phyloP scores from a whole-genome alignment of 2,797 vertebrate genomes.

The Phataginus tetradactyla region DNA sequence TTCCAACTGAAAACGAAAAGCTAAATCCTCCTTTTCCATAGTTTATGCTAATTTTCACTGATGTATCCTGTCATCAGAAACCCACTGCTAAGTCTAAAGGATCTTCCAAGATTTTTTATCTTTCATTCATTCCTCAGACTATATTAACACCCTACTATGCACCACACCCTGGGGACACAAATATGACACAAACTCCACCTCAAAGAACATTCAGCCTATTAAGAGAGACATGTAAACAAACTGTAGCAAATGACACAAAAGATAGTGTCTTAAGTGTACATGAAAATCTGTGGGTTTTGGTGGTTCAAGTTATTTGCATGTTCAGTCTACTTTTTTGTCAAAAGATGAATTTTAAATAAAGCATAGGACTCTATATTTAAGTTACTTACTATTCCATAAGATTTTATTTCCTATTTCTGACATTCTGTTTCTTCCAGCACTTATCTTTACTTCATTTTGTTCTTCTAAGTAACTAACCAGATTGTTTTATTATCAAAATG shows the following conservation, averaged over 20 bases:
- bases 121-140: not conserved
- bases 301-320: not conserved
- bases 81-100: not conserved
- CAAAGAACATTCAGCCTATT: not conserved
- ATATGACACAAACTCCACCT: not conserved
- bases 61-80: not conserved
- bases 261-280: not conserved
- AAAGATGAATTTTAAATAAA: conserved; percentile 4
- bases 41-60: not conserved
- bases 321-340: not conserved
- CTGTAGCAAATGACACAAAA: not conserved
- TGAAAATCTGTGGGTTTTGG: not conserved
- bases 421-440: not conserved
- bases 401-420: not conserved
- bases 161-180: not conserved
- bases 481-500: not conserved
- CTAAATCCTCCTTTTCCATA: not conserved
- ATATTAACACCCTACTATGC: not conserved
- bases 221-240: conserved; percentile 12
- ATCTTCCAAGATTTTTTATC: not conserved
- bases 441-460: not conserved
- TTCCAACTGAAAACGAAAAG: not conserved
- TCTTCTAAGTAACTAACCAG: conserved; percentile 4
- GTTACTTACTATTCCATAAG: not conserved
- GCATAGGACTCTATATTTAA: not conserved